Conservation (phyloP, 2,888 invertebrate genomes). For the Xanthorhoe designata region DNA sequence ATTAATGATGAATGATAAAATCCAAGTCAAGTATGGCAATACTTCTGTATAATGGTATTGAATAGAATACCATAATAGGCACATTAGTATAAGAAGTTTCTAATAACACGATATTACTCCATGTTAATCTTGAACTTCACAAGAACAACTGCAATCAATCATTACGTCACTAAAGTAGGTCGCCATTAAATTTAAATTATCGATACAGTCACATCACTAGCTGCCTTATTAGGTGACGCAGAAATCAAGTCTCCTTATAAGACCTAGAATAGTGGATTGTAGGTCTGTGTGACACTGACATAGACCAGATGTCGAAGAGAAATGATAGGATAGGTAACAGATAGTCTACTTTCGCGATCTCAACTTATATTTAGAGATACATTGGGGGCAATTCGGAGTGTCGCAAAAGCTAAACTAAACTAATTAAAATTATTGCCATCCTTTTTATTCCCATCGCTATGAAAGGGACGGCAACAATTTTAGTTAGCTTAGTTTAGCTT, state of each 20-base stretch:
- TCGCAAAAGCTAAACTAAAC: no score
- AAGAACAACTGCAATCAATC: constrained; percentile 22
- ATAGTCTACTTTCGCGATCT: background rate
- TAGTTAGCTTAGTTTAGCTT: no score
- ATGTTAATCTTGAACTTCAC: constrained; percentile 20
- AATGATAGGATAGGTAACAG: constrained; percentile 1
- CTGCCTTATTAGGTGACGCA: constrained; percentile 25
- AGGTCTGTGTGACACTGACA: constrained; percentile 34
- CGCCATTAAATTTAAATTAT: constrained; percentile 20
- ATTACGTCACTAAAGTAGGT: constrained; percentile 33
- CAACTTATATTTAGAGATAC: background rate
- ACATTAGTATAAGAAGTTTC: background rate
- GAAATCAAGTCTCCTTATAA: constrained; percentile 28
- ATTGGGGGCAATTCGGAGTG: no score
- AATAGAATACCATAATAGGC: background rate
- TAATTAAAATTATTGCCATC: no score
- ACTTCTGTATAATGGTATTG: background rate
- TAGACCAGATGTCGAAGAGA: constrained; percentile 13
- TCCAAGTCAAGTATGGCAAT: background rate
- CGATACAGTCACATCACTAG: constrained; percentile 31
- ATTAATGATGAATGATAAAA: background rate
- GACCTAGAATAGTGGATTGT: constrained; percentile 22
- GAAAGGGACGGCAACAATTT: no score
- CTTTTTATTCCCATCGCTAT: no score
- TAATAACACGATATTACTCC: background rate